Evolutionary conservation across 2,797 vertebrate genomes (phyloP).

Genomic region (Onychomys torridus): DNA sequence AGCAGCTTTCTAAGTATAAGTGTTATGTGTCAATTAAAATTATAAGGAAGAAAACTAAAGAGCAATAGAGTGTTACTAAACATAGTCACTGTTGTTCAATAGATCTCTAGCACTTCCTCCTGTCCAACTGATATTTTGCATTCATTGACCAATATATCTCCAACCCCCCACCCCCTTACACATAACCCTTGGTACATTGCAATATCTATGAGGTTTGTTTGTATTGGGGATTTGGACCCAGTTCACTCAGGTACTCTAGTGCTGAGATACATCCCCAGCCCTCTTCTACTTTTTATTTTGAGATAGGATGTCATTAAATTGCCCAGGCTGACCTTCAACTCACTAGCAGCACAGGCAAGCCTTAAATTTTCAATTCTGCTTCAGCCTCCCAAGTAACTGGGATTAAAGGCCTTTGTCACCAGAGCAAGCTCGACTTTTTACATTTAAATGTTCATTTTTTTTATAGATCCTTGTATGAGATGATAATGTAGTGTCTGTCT

Average conservation of each 20-base stretch:
- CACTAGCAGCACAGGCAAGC: neutral
- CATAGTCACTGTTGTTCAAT: neutral
- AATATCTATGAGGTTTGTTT: neutral
- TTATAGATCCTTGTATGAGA: neutral
- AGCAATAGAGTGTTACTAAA: neutral
- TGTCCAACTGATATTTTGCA: neutral
- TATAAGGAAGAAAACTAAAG: neutral
- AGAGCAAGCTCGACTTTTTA: neutral
- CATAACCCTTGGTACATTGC: neutral
- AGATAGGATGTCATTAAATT: neutral
- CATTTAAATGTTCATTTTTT: neutral
- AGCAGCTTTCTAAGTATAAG: neutral
- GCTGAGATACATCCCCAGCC: neutral
- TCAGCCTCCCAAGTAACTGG: neutral
- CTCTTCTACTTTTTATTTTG: neutral
- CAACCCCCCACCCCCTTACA: neutral
- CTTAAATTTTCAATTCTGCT: neutral
- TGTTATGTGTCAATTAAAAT: neutral
- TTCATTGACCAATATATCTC: neutral
- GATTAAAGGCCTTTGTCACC: neutral
- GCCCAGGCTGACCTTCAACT: neutral
- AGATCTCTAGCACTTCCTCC: neutral
- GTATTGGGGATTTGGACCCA: neutral
- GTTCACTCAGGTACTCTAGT: neutral
- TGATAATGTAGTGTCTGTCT: neutral